phyloP scores from a whole-genome alignment of 2,888 invertebrate species.

The Thera britannica region DNA sequence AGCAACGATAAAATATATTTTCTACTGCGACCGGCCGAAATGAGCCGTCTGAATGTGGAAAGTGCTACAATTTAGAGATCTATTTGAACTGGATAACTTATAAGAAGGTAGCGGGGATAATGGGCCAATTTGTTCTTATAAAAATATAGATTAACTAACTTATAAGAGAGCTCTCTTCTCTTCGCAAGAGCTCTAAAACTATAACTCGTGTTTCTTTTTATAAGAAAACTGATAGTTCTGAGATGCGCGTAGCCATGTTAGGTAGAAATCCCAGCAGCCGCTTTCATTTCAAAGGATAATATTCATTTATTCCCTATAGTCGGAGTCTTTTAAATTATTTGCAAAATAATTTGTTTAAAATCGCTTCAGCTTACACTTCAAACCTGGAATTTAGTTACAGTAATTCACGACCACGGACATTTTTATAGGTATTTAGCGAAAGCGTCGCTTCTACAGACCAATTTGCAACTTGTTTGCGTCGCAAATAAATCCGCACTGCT shows the following conservation, averaged over 20 bases:
- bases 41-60: constrained; percentile 77
- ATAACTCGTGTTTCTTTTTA: no score
- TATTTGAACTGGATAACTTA: constrained; percentile 50
- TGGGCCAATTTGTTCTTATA: not conserved
- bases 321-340: no score
- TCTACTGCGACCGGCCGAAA: constrained; percentile 72
- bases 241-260: no score
- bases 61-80: constrained; percentile 78
- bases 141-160: not conserved
- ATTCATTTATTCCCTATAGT: no score
- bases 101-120: constrained; percentile 30
- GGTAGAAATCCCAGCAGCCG: no score
- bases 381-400: constrained; percentile 69
- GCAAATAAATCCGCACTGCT: constrained; percentile 68
- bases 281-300: no score
- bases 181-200: no score
- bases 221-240: no score
- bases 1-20: constrained; percentile 69
- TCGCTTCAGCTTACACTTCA: constrained; percentile 42
- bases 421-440: constrained; percentile 85
- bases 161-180: no score
- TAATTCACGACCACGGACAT: constrained; percentile 81
- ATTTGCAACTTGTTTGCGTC: constrained; percentile 83
- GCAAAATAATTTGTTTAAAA: not conserved
- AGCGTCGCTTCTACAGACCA: constrained; percentile 81